Conservation (phyloP, 1,140 invertebrate genomes). For the Drosophila hydei region DNA sequence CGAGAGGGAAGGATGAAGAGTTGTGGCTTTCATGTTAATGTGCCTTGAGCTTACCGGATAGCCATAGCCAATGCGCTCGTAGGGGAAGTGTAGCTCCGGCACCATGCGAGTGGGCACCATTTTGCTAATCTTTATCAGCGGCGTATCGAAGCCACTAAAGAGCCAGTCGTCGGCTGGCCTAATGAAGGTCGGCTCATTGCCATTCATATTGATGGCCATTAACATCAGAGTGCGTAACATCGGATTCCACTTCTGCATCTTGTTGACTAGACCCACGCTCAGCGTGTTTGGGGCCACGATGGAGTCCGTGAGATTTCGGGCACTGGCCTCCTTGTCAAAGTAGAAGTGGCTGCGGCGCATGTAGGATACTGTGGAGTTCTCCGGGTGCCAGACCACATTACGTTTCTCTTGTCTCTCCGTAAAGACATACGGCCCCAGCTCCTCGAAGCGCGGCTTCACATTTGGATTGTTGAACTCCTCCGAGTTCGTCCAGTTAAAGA, state of each 20-base stretch:
- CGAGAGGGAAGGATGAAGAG: background rate
- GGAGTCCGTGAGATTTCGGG: constrained; percentile 89
- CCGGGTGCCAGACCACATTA: constrained; percentile 88
- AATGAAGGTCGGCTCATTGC: constrained; percentile 85
- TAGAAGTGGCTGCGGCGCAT: constrained; percentile 89
- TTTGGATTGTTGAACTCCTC: constrained; percentile 85
- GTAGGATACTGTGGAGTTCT: constrained; percentile 93
- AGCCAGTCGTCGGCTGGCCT: constrained; percentile 89
- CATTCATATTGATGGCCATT: constrained; percentile 84
- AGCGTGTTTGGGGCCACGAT: constrained; percentile 92
- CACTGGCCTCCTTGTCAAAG: constrained; percentile 87
- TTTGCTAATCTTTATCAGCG: constrained; percentile 87
- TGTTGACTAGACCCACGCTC: constrained; percentile 84
- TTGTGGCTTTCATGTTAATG: background rate
- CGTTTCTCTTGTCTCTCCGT: constrained; percentile 87
- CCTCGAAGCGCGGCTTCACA: constrained; percentile 87
- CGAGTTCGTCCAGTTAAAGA: constrained; percentile 93
- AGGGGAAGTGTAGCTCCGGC: constrained; percentile 85
- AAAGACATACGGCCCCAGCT: constrained; percentile 90
- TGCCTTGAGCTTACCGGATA: constrained; percentile 86
- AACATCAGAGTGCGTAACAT: constrained; percentile 86
- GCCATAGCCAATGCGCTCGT: constrained; percentile 91
- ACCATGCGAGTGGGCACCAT: constrained; percentile 84
- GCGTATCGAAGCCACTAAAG: constrained; percentile 90
- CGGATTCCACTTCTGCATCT: constrained; percentile 80